Percentiles rank a stretch among this genome's conserved stretches.
Evolutionary conservation across 2,113 vertebrate species (phyloP).

Genomic region (Marmota flaviventris): DNA sequence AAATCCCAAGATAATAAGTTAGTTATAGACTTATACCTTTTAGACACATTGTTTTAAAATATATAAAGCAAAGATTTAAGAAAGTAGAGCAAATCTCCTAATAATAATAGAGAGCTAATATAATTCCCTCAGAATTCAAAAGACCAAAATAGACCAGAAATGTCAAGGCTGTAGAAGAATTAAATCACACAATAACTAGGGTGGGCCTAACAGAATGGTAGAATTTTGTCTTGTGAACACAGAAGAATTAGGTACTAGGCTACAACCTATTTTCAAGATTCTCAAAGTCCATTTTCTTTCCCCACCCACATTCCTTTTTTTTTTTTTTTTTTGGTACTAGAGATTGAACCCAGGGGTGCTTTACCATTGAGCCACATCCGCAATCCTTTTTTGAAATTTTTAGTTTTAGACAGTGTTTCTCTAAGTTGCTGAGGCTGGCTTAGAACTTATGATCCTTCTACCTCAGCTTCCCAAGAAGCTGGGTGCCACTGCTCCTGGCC

Average conservation of each 20-base stretch:
- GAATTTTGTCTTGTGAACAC: not conserved
- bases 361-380: too few species aligned
- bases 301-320: not conserved
- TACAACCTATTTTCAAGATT: not conserved
- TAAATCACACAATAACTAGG: not conserved
- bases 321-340: too few species aligned
- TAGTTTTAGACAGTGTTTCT: too few species aligned
- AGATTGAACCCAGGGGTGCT: too few species aligned
- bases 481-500: too few species aligned
- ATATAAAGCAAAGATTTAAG: constrained; percentile 3
- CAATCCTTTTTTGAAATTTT: too few species aligned
- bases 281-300: not conserved
- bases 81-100: not conserved
- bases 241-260: not conserved
- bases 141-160: not conserved
- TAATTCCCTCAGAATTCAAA: not conserved
- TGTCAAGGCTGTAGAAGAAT: not conserved
- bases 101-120: not conserved
- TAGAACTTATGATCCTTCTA: too few species aligned
- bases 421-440: too few species aligned
- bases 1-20: not conserved
- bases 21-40: not conserved
- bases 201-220: not conserved
- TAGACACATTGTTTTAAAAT: not conserved
- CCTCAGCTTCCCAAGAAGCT: too few species aligned